Base-by-base conservation (phyloP, 2,113 vertebrate genomes). In the Clinocottus analis region DNA sequence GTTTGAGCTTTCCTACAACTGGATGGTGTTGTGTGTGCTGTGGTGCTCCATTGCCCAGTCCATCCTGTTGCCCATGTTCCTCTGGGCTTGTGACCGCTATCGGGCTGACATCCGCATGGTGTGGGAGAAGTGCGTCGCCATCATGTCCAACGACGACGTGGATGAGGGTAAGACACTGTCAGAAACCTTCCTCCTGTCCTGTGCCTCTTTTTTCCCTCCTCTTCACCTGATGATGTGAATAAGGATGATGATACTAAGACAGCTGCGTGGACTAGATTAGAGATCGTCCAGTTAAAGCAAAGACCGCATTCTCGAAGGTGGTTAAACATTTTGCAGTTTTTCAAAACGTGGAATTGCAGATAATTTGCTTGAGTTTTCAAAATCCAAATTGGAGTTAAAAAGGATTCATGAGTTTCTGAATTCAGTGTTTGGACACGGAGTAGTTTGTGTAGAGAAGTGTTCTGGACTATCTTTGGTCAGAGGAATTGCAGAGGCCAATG, bases 1-100 rank as follows among this genome's bases (percentile, higher is more conserved):
- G 91, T 96, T 96, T 0, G 95, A 96, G 7, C 90, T 92, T 65
- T 95, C 96, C 1, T 96, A 96, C 2, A 94, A 93, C 81, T 98
- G 97, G 97, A 98, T 98, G 97, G 96, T 96, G 14, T 83, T 96
- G 75, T 97, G 97, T 6, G 94, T 98, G 82, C 93, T 98, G 25
- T 98, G 97, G 97, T 98, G 97, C 92, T 97, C 97, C 0, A 96
- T 98, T 29, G 91, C 94, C 23, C 97, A 98, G 91, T 96, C 97
- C 69, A 95, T 97, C 76, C 94, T 98, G 74, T 93, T 98, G 35
- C 97, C 97, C 2, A 86, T 96, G 77, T 96, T 97, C 93, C 94
- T 98, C 56, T 97, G 97, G 96, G 96, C 96, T 62, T 98, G 97
- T 4, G 96, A 97, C 80, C 97, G 97, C 61, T 98, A 98, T 89